Base-by-base conservation (phyloP, 2,888 invertebrate genomes). In the Junonia oenone region DNA sequence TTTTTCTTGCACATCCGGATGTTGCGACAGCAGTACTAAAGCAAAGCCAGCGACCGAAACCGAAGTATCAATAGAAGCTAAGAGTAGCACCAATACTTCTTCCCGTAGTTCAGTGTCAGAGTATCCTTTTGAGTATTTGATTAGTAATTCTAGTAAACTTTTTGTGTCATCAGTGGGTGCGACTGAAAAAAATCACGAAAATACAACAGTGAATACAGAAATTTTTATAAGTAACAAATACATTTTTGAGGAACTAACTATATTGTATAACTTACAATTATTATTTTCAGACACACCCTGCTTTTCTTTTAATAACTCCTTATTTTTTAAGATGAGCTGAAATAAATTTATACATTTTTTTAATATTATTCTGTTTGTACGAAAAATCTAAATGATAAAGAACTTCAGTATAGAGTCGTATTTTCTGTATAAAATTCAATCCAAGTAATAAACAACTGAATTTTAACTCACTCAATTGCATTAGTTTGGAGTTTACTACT, bases 61-160 rank as follows among this genome's bases (percentile, higher is more conserved):
- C 0, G 80, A 73, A 0, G 81, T 80, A 27, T 81, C 82, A 0
- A 78, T 78, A 0, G 77, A 81, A 6, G 78, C 82, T 0, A 75
- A 51, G 6, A 75, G 59, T 5, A 81, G 45, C 1, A 77, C 73
- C 2, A 76, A 29, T 0, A 62, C 64, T 51, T 82, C 82, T 22
- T 82, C 81, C 0, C 64, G 67, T 1, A 82, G 61, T 46, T 73
- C 74, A 2, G 57, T 13, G 14, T 78, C 69, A 0, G 63, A 66
- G 29, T 66, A 73, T 2, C 72, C 71, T 1, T 55, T 19, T 3
- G 38, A 43, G 22, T 37, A 22, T 13, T 8, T 9, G 9, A 22
- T 48, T 5, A 22, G 9, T 13, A 48, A 15, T 48, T 48, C 35
- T 8, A 37, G 8, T 22, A 22, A 13, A 17, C 22, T 48, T 13